These are phyloP conservation scores for Dinoponera quadriceps DNA, from an alignment of 1,140 invertebrate genomes.

Conservation along the genomic window DNA sequence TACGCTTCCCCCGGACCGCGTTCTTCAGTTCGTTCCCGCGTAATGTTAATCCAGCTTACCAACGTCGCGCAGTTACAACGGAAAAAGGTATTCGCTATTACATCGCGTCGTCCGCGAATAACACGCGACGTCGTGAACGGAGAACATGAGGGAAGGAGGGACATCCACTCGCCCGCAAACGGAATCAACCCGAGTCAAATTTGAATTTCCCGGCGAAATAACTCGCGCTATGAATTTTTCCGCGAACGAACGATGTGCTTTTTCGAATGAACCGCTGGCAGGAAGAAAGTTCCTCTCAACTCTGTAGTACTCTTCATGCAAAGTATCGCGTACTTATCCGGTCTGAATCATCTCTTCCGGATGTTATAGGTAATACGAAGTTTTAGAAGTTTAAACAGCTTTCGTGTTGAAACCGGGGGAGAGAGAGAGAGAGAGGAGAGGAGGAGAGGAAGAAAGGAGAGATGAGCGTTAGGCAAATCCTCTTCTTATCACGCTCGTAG, in stretches of 20 bases:
- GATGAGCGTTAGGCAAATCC: conserved; percentile 39
- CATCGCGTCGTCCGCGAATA: not conserved
- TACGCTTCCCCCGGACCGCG: conserved; percentile 11
- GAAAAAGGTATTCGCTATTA: conserved; percentile 22
- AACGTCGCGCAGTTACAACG: not conserved
- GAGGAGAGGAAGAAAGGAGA: not conserved
- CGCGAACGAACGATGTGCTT: not conserved
- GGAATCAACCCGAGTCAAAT: not conserved
- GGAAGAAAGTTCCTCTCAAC: conserved; percentile 23
- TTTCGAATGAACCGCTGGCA: not conserved
- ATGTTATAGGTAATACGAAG: conserved; percentile 57
- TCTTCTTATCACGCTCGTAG: conserved; percentile 33
- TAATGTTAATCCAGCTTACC: conserved; percentile 50
- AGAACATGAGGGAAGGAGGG: too few species aligned
- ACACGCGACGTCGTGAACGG: too few species aligned
- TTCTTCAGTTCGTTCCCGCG: conserved; percentile 25
- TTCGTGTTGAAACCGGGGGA: conserved; percentile 17
- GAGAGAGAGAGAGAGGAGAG: not conserved
- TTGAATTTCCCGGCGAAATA: conserved; percentile 26
- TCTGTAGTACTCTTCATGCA: conserved; percentile 1
- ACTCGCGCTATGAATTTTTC: conserved; percentile 39
- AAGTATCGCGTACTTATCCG: conserved; percentile 51
- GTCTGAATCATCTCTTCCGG: conserved; percentile 54
- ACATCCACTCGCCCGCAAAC: not conserved
- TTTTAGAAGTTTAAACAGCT: conserved; percentile 50